phyloP scores from a whole-genome alignment of 2,113 vertebrate species.

The Petaurus breviceps region DNA sequence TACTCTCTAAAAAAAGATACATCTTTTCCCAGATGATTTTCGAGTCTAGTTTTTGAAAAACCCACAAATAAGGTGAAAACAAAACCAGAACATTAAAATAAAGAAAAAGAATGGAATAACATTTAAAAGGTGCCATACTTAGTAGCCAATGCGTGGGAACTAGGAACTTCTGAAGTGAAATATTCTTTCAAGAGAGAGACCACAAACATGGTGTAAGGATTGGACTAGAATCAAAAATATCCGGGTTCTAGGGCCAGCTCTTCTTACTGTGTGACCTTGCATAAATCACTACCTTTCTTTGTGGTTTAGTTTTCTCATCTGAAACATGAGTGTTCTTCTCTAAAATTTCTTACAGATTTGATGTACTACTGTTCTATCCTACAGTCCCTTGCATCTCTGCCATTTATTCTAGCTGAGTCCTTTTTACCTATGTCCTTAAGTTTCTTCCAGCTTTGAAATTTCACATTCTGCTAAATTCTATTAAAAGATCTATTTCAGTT shows the following conservation, averaged over 20 bases:
- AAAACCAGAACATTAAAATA: conserved; percentile 9
- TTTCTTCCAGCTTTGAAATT: not conserved
- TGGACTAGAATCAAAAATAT: not conserved
- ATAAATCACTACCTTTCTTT: not conserved
- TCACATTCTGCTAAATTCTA: not conserved
- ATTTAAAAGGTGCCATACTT: not conserved
- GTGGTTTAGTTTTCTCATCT: not conserved
- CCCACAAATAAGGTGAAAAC: not conserved
- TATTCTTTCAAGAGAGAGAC: conserved; percentile 5
- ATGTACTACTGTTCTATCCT: not conserved
- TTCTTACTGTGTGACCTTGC: not conserved
- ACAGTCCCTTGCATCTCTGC: not conserved
- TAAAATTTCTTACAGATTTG: not conserved
- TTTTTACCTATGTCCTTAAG: not conserved
- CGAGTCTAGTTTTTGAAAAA: conserved; percentile 30
- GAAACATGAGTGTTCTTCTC: not conserved
- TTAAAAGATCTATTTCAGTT: not conserved
- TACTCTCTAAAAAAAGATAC: conserved; percentile 38
- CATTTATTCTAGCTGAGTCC: not conserved
- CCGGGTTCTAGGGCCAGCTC: not conserved
- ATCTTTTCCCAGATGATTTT: conserved; percentile 45
- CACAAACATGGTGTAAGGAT: not conserved
- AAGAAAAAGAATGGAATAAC: conserved; percentile 27
- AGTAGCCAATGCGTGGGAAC: conserved; percentile 6
- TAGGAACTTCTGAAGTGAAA: not conserved